Conservation (phyloP, 1,140 invertebrate genomes). For the Cherax quadricarinatus region DNA sequence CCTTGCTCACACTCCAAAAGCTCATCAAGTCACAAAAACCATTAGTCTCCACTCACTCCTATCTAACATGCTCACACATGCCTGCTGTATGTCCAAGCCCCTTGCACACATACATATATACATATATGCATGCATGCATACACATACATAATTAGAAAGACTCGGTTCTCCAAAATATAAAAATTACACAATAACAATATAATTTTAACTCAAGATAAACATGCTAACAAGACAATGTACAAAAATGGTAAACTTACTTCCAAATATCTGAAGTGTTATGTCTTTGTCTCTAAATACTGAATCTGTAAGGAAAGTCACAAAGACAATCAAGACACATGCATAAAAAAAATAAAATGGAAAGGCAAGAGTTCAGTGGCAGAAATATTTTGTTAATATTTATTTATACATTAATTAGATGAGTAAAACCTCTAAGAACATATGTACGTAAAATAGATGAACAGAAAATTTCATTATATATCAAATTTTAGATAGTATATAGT, state of each 20-base stretch:
- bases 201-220: no score
- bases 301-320: slow-evolving; percentile 75
- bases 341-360: slow-evolving; percentile 64
- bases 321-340: slow-evolving; percentile 66
- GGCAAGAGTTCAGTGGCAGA: background rate
- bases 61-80: no score
- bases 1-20: no score
- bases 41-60: no score
- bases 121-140: no score
- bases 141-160: no score
- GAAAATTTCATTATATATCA: background rate
- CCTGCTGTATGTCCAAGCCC: no score
- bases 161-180: no score
- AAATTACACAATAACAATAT: no score
- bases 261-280: slow-evolving; percentile 77
- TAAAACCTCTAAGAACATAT: background rate
- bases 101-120: no score
- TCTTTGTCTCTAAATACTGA: slow-evolving; percentile 77
- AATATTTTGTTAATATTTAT: background rate
- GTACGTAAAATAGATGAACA: background rate
- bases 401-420: background rate
- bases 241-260: slow-evolving; percentile 75
- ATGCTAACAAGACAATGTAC: background rate
- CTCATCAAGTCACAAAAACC: no score
- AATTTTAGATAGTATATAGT: background rate